Evolutionary conservation across 2,113 vertebrate genomes (phyloP).

Genomic region (Apteryx mantelli): DNA sequence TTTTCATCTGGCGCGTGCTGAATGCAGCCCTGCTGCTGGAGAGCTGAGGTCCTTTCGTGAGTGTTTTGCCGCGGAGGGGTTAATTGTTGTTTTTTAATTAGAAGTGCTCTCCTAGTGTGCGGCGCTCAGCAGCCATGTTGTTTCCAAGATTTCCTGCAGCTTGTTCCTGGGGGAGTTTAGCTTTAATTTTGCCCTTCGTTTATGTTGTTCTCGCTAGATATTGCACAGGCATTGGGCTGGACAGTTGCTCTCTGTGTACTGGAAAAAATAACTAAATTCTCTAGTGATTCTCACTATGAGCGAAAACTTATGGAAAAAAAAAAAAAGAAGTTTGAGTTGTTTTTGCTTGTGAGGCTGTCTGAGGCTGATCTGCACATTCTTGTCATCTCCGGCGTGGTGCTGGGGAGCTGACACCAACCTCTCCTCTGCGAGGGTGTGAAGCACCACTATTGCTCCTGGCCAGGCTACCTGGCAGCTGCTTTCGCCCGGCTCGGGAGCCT

Average conservation of each 20-base stretch:
- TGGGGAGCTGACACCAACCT: not conserved
- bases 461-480: not conserved
- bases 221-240: not conserved
- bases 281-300: not conserved
- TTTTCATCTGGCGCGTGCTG: not conserved
- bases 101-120: not conserved
- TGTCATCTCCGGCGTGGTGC: not conserved
- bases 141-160: slow-evolving; percentile 13
- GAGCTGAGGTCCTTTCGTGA: not conserved
- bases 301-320: not conserved
- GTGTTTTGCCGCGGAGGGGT: not conserved
- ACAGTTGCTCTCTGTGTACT: not conserved
- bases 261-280: slow-evolving; percentile 34
- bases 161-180: not conserved
- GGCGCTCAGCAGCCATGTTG: fast-evolving
- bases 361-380: not conserved
- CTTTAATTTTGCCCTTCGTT: not conserved
- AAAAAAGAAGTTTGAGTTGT: not conserved
- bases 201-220: not conserved
- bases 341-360: not conserved
- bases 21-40: not conserved
- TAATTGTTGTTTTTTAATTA: not conserved
- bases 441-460: fast-evolving
- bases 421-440: not conserved
- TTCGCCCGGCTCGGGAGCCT: not conserved